A percentile compares a stretch with the other conserved stretches of the same genome.
These are phyloP conservation scores for Thereuonema tuberculata DNA, from an alignment of 1,140 invertebrate genomes.

Conservation along the genomic window DNA sequence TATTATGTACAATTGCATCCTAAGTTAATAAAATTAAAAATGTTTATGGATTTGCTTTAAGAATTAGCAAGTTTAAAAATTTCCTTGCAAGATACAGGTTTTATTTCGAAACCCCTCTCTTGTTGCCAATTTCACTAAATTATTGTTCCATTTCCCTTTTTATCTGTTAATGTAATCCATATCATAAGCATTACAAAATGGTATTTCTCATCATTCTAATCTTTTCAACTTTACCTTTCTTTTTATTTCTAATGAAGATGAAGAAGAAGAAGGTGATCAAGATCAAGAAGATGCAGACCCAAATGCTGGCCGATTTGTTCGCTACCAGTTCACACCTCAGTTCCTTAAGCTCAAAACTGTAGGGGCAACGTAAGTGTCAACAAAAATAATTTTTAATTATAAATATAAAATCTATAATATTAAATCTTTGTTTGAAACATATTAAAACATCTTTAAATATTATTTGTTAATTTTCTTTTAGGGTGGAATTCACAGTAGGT, in stretches of 20 bases:
- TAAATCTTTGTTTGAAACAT: constrained; percentile 11
- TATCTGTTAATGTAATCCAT: no score
- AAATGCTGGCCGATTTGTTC: constrained; percentile 86
- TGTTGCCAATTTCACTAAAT: no score
- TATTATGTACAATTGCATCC: no score
- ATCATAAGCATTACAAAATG: no score
- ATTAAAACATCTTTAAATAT: background rate
- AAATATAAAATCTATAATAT: constrained; percentile 13
- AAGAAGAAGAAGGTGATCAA: constrained; percentile 31
- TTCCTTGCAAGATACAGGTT: no score
- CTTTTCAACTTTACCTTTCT: no score
- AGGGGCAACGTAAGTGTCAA: constrained; percentile 70
- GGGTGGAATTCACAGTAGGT: constrained; percentile 93
- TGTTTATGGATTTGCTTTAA: no score
- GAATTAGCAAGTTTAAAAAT: no score
- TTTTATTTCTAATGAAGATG: constrained; percentile 7
- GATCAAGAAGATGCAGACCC: constrained; percentile 59
- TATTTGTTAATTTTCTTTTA: constrained; percentile 32
- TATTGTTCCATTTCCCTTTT: no score
- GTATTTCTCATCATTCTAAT: no score
- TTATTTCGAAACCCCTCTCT: no score
- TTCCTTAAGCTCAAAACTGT: constrained; percentile 93
- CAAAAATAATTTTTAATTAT: constrained; percentile 10
- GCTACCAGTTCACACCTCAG: constrained; percentile 90
- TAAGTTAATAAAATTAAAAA: no score